These are phyloP conservation scores for Parthenolecanium corni DNA, from an alignment of 2,888 invertebrate species.

Conservation along the genomic window DNA sequence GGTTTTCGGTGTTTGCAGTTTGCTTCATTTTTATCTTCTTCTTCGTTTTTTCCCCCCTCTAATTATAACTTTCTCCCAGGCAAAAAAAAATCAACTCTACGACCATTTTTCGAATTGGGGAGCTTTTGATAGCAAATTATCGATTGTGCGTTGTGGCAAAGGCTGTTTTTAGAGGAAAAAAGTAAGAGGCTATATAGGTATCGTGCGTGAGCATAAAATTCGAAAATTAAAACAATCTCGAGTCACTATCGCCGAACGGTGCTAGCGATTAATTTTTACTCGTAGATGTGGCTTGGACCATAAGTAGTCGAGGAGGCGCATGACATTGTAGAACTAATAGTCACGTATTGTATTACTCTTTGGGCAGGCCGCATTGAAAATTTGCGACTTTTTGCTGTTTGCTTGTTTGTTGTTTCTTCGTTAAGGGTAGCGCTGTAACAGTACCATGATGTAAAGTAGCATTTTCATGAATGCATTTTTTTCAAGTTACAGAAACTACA, in stretches of 20 bases:
- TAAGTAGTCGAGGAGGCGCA: slow-evolving; percentile 1
- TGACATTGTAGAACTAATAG: slow-evolving; percentile 14
- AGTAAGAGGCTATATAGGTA: background rate
- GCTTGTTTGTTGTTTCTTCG: too few relatives aligned
- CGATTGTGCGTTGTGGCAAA: background rate
- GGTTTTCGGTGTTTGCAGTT: background rate
- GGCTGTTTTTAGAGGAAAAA: background rate
- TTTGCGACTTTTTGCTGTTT: too few relatives aligned
- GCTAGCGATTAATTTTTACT: background rate
- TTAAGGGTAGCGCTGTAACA: slow-evolving; percentile 9
- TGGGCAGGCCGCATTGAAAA: slow-evolving; percentile 12
- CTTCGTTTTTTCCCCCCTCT: background rate
- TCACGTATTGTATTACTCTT: slow-evolving; percentile 21
- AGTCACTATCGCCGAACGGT: slow-evolving; percentile 7
- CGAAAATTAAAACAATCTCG: slow-evolving; percentile 7
- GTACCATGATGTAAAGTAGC: too few relatives aligned
- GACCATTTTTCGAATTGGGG: too few relatives aligned
- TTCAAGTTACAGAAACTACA: too few relatives aligned
- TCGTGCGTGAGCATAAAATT: slow-evolving; percentile 12
- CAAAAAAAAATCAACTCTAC: too few relatives aligned
- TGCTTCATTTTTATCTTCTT: background rate
- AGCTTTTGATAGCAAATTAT: background rate
- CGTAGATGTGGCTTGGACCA: slow-evolving; percentile 16
- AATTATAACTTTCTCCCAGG: background rate
- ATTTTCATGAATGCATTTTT: too few relatives aligned